Percentiles rank a stretch among this genome's conserved stretches.
These are phyloP conservation scores for Hydra vulgaris DNA, from an alignment of 30 jellyfish, hydroid and myxozoan genomes.

Conservation along the genomic window DNA sequence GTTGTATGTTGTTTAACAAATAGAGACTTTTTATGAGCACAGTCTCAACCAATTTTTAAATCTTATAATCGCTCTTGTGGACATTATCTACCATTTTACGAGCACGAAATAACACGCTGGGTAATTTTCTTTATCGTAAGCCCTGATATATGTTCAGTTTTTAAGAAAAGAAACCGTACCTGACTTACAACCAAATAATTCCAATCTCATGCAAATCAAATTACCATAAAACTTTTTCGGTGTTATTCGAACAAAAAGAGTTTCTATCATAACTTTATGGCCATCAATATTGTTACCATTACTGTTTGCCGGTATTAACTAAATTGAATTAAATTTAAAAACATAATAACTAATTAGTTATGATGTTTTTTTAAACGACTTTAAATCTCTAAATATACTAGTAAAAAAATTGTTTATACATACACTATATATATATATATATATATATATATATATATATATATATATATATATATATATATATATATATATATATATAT, in stretches of 20 bases:
- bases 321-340: background rate
- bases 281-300: conserved; percentile 46
- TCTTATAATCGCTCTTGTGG: no score
- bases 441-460: no score
- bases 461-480: no score
- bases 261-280: conserved; percentile 34
- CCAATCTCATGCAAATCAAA: conserved; percentile 54
- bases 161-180: conserved; percentile 38
- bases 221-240: conserved; percentile 54
- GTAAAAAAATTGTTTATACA: no score
- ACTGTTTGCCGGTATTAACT: conserved; percentile 60
- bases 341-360: background rate
- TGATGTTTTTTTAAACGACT: background rate
- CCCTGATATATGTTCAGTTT: background rate
- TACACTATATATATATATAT: no score
- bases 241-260: conserved; percentile 45
- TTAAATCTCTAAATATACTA: background rate
- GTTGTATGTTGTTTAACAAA: no score
- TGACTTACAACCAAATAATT: conserved; percentile 64
- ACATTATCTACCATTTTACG: no score
- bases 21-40: no score
- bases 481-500: no score
- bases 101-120: no score
- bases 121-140: no score
- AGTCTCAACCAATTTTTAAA: no score